Percentiles rank a stretch among this genome's conserved stretches.
Conservation (phyloP, 2,888 invertebrate genomes). For the Conops quadrifasciatus region DNA sequence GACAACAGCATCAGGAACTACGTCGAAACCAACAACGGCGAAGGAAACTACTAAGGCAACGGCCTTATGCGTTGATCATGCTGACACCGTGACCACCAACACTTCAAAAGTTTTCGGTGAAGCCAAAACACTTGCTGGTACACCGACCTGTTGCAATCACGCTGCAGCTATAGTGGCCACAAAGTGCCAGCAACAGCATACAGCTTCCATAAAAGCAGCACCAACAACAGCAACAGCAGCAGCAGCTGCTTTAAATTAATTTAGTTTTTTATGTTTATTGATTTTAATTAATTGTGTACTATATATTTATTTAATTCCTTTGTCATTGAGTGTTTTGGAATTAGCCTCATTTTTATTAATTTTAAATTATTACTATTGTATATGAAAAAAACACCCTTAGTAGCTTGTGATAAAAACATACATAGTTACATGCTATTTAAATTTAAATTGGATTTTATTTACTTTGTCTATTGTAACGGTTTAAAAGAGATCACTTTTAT, state of each 20-base stretch:
- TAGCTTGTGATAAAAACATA: too few relatives aligned
- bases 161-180: slow-evolving; percentile 9
- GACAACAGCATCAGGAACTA: background rate
- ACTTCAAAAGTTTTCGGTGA: background rate
- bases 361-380: too few relatives aligned
- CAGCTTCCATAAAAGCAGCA: slow-evolving; percentile 19
- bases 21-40: too few relatives aligned
- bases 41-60: too few relatives aligned
- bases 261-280: background rate
- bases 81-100: too few relatives aligned
- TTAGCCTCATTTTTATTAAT: too few relatives aligned
- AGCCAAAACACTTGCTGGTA: background rate
- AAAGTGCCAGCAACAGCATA: slow-evolving; percentile 20
- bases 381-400: too few relatives aligned
- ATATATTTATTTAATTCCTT: too few relatives aligned
- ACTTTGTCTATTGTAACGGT: background rate
- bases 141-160: slow-evolving; percentile 11
- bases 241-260: slow-evolving; percentile 20
- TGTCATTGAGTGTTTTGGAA: too few relatives aligned
- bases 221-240: slow-evolving; percentile 20
- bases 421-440: background rate
- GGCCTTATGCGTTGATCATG: too few relatives aligned
- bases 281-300: background rate
- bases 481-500: background rate
- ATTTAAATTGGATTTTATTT: background rate